These are phyloP conservation scores for Hylyphantes graminicola DNA, from an alignment of 1,140 invertebrate genomes.

Conservation along the genomic window DNA sequence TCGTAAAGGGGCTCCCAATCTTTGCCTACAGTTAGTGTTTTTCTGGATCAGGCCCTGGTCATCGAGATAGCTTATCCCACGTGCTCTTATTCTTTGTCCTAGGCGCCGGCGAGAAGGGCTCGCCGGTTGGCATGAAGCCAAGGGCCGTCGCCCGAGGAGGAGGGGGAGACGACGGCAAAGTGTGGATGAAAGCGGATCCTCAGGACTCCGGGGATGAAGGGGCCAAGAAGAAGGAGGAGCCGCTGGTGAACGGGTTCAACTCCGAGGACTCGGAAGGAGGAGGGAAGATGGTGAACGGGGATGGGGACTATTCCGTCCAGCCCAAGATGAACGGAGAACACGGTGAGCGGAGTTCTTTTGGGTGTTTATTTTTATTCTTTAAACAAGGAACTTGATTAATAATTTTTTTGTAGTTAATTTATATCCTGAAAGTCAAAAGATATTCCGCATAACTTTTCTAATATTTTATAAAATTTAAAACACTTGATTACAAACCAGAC, in stretches of 20 bases:
- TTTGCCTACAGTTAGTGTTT: no score
- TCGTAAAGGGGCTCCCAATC: no score
- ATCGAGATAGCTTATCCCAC: no score
- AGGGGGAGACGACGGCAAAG: slow-evolving; percentile 30
- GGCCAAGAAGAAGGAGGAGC: slow-evolving; percentile 6
- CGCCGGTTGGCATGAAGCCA: slow-evolving; percentile 51
- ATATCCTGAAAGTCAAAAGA: no score
- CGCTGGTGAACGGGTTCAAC: slow-evolving; percentile 46
- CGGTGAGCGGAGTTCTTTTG: no score
- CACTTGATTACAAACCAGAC: no score
- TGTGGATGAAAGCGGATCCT: slow-evolving; percentile 55
- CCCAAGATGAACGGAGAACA: slow-evolving; percentile 38
- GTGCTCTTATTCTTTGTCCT: slow-evolving; percentile 7
- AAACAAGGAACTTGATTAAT: no score
- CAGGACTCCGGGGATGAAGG: background rate
- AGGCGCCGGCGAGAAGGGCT: slow-evolving; percentile 28
- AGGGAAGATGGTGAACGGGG: slow-evolving; percentile 51
- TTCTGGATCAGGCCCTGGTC: no score
- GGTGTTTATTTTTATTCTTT: no score
- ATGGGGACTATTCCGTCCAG: slow-evolving; percentile 50
- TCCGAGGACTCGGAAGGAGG: slow-evolving; percentile 25
- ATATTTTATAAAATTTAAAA: no score
- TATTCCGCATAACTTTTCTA: no score
- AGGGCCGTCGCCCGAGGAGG: slow-evolving; percentile 26
- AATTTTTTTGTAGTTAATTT: no score